Percentiles rank a stretch among this genome's conserved stretches.
Evolutionary conservation across 2,113 vertebrate genomes (phyloP).

Genomic region (Amphiprion ocellaris): DNA sequence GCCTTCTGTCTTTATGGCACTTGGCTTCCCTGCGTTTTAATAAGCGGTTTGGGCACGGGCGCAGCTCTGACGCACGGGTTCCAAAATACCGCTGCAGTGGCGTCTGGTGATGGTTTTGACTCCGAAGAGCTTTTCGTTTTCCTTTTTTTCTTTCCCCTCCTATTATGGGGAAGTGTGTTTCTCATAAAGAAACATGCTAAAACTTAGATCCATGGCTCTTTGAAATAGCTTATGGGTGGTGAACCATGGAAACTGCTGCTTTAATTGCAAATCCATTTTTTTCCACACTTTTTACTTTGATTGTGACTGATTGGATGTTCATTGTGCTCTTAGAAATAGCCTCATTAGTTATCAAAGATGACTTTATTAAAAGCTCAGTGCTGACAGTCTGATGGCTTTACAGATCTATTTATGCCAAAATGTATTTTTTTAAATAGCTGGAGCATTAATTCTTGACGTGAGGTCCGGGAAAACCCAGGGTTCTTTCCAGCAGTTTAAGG

Average conservation of each 20-base stretch:
- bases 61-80: constrained; percentile 77
- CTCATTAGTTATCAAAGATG: constrained; percentile 53
- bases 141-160: constrained; percentile 4
- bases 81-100: constrained; percentile 78
- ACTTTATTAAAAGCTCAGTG: constrained; percentile 47
- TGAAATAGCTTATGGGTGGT: constrained; percentile 64
- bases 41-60: constrained; percentile 82
- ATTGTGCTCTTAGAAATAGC: constrained; percentile 24
- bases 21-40: constrained; percentile 82
- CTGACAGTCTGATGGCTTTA: constrained; percentile 53
- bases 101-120: constrained; percentile 81
- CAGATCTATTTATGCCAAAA: constrained; percentile 49
- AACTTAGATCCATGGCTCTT: constrained; percentile 55
- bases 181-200: constrained; percentile 79
- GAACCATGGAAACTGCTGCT: constrained; percentile 59
- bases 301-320: constrained; percentile 36
- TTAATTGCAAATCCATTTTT: constrained; percentile 55
- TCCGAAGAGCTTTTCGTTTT: constrained; percentile 42
- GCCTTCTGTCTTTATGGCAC: constrained; percentile 84
- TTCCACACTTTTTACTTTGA: constrained; percentile 18
- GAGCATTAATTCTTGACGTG: constrained; percentile 8
- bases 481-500: constrained; percentile 7
- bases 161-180: constrained; percentile 78
- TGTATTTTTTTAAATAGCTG: background rate
- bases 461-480: background rate